phyloP scores from a whole-genome alignment of 2,113 vertebrate species.

The Nannobrachium achirus region DNA sequence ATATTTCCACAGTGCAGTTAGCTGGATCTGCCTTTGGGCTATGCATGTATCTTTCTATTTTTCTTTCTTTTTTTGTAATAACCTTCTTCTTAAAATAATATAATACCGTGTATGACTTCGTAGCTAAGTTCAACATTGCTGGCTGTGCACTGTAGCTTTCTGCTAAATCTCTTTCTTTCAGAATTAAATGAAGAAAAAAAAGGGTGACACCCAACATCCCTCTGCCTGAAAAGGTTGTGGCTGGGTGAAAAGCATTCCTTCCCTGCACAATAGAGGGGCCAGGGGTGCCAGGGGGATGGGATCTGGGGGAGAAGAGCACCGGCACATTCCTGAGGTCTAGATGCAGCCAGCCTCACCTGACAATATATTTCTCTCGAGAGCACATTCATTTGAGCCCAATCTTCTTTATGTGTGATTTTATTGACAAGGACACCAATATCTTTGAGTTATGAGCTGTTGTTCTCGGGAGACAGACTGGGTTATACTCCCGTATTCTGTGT shows the following conservation, averaged over 20 bases:
- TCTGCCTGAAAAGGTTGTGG: conserved; percentile 50
- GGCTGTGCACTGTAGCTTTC: not conserved
- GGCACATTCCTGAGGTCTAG: conserved; percentile 60
- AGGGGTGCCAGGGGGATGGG: not conserved
- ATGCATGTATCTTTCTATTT: not conserved
- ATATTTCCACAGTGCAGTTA: conserved; percentile 4
- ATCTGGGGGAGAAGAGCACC: conserved; percentile 1
- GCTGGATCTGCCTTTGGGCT: not conserved
- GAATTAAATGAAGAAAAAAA: conserved; percentile 33
- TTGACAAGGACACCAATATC: conserved; percentile 68
- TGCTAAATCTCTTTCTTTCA: not conserved
- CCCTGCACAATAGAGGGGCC: conserved; percentile 62
- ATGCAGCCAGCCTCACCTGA: conserved; percentile 60
- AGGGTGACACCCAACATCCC: conserved; percentile 61
- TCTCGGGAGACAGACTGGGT: conserved; percentile 46
- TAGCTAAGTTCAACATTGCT: conserved; percentile 17
- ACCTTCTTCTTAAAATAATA: not conserved
- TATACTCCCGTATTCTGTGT: conserved; percentile 52
- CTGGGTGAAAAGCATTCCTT: conserved; percentile 73
- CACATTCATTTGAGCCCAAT: conserved; percentile 62
- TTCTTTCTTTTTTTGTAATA: not conserved
- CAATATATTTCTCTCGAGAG: conserved; percentile 59
- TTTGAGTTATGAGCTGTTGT: conserved; percentile 67
- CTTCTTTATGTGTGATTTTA: conserved; percentile 65
- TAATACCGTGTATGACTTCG: not conserved